A percentile compares a stretch with the other conserved stretches of the same genome.
Conservation (phyloP, 2,888 invertebrate genomes). For the Heliconius aoede region DNA sequence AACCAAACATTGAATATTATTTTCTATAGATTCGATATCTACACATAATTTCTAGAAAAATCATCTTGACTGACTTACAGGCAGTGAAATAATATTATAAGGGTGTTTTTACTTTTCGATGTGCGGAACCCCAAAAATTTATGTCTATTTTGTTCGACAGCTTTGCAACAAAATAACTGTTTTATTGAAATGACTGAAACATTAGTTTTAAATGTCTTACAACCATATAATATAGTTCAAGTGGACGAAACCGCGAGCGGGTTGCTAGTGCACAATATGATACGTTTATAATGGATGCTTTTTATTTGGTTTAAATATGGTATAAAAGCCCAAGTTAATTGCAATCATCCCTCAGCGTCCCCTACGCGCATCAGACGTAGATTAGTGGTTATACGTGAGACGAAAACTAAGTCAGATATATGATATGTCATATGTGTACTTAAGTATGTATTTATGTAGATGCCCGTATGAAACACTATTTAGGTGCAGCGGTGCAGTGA, state of each 20-base stretch:
- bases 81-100: no score
- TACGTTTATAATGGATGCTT: not conserved
- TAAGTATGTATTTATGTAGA: not conserved
- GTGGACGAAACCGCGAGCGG: not conserved
- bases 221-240: not conserved
- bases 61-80: no score
- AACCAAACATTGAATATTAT: no score
- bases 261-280: not conserved
- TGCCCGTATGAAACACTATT: not conserved
- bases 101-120: no score
- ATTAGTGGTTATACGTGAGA: conserved; percentile 2
- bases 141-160: no score
- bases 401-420: not conserved
- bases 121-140: no score
- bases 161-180: no score
- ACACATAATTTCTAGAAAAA: no score
- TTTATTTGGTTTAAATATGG: not conserved
- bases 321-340: conserved; percentile 4
- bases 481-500: no score
- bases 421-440: not conserved
- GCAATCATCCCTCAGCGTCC: conserved; percentile 19
- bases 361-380: conserved; percentile 12
- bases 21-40: no score
- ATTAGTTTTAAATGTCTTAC: no score
- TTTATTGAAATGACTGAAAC: no score